Evolutionary conservation across 2,888 invertebrate genomes (phyloP).

Genomic region (Lepeophtheirus nordmannii): DNA sequence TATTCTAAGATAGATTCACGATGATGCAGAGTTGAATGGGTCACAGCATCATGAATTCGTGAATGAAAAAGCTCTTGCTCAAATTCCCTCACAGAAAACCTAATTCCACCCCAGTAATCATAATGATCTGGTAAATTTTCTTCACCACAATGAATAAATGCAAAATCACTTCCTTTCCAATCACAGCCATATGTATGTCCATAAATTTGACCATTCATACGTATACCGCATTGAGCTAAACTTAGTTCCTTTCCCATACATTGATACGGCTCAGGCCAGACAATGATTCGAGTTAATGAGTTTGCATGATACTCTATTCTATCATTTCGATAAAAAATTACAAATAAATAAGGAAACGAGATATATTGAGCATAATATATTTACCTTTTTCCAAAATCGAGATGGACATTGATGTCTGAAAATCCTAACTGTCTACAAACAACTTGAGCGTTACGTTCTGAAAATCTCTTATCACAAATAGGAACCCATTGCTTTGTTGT

Average conservation of each 20-base stretch:
- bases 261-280: conserved; percentile 83
- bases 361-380: not conserved
- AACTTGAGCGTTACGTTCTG: conserved; percentile 89
- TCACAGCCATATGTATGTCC: conserved; percentile 68
- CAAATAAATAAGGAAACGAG: not conserved
- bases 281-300: conserved; percentile 69
- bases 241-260: conserved; percentile 37
- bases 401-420: conserved; percentile 71
- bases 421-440: conserved; percentile 83
- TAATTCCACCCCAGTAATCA: conserved; percentile 89
- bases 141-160: conserved; percentile 77
- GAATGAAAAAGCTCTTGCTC: conserved; percentile 44
- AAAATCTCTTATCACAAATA: conserved; percentile 85
- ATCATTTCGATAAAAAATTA: not conserved
- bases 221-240: conserved; percentile 40
- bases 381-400: conserved; percentile 58
- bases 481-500: conserved; percentile 94
- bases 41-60: conserved; percentile 61
- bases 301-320: conserved; percentile 70
- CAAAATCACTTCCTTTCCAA: conserved; percentile 69
- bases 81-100: conserved; percentile 37
- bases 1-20: conserved; percentile 61
- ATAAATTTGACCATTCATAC: conserved; percentile 74
- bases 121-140: conserved; percentile 45
- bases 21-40: conserved; percentile 39